Conservation (phyloP, 2,113 vertebrate species). For the Rhegmatorhina hoffmannsi region DNA sequence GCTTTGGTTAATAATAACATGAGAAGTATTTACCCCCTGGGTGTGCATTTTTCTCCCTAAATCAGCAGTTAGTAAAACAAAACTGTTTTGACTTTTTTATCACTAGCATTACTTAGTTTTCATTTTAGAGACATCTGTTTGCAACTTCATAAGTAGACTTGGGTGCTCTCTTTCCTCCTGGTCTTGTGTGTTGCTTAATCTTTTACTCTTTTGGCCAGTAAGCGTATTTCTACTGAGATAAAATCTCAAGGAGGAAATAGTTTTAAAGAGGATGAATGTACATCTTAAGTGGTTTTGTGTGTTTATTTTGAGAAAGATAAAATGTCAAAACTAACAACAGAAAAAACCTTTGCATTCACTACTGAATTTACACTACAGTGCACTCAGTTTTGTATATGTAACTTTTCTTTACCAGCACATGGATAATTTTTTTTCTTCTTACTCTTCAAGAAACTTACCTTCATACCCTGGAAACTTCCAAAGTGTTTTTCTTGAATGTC, state of each 20-base stretch:
- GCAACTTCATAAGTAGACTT: background rate
- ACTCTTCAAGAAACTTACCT: background rate
- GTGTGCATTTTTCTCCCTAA: constrained; percentile 10
- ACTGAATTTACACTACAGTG: background rate
- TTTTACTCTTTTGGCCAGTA: constrained; percentile 20
- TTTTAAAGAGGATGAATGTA: background rate
- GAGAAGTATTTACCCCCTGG: constrained; percentile 31
- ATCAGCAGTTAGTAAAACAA: background rate
- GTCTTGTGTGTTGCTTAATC: background rate
- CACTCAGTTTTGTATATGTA: background rate
- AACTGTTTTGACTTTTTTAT: background rate
- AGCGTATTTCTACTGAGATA: constrained; percentile 26
- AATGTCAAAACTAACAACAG: background rate
- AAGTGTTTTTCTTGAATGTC: background rate
- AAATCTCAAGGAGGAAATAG: constrained; percentile 53
- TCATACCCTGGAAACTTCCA: background rate
- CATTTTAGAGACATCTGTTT: background rate
- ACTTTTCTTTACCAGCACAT: background rate
- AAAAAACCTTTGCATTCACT: background rate
- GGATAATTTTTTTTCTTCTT: background rate
- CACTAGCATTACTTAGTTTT: background rate
- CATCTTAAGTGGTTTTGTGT: background rate
- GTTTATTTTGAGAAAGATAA: constrained; percentile 32
- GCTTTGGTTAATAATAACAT: constrained; percentile 24
- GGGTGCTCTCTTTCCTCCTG: background rate